These are phyloP conservation scores for Eurypyga helias DNA, from an alignment of 2,113 vertebrate species.

Conservation along the genomic window DNA sequence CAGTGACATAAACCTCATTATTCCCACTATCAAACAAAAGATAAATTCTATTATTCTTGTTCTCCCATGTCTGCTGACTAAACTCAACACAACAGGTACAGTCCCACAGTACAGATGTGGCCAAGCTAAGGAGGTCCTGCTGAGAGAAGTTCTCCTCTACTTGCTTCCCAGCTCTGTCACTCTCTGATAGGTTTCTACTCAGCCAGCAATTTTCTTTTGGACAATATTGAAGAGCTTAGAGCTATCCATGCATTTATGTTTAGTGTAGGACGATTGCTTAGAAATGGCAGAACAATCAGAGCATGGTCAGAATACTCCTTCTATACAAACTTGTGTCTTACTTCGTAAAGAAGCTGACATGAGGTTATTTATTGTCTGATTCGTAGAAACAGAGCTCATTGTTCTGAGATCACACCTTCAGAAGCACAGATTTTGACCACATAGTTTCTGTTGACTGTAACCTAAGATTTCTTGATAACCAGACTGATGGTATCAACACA, in stretches of 20 bases:
- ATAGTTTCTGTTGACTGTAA: not conserved
- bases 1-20: not conserved
- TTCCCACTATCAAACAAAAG: not conserved
- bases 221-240: not conserved
- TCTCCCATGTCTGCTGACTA: not conserved
- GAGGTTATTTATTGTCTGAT: not conserved
- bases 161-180: not conserved
- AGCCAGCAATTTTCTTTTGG: not conserved
- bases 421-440: not conserved
- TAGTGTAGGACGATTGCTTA: not conserved
- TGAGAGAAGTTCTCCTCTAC: not conserved
- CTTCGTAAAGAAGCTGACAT: not conserved
- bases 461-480: not conserved
- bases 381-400: not conserved
- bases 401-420: not conserved
- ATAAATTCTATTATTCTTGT: not conserved
- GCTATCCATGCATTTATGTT: not conserved
- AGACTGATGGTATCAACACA: not conserved
- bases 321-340: not conserved
- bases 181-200: not conserved
- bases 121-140: not conserved
- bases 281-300: not conserved
- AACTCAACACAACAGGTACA: not conserved
- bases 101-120: not conserved
- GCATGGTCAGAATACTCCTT: not conserved